phyloP scores from a whole-genome alignment of 2,888 invertebrate species.

The Nomada lathburiana region DNA sequence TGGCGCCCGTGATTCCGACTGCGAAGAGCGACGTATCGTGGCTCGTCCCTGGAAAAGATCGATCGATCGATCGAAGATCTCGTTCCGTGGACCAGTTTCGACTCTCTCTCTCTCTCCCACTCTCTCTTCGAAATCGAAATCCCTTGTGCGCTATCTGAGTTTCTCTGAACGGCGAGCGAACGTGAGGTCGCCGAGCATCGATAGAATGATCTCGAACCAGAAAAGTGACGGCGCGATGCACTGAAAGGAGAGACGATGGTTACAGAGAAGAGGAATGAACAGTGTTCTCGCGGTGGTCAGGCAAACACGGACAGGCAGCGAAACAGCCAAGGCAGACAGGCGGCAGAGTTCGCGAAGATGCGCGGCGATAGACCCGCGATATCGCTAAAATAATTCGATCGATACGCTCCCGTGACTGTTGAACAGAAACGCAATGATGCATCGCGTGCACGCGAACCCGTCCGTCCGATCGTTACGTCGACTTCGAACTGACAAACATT shows the following conservation, averaged over 20 bases:
- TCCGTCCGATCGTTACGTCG: neutral
- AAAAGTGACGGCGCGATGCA: conserved; percentile 62
- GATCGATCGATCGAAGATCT: neutral
- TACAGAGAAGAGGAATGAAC: conserved; percentile 28
- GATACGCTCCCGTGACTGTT: neutral
- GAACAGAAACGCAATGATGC: neutral
- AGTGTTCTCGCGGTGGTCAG: conserved; percentile 57
- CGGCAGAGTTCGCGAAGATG: conserved; percentile 44
- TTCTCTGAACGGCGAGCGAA: conserved; percentile 49
- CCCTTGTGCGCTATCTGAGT: conserved; percentile 12
- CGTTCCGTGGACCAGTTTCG: neutral
- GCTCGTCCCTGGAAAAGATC: neutral
- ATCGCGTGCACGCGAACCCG: neutral
- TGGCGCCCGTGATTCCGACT: neutral
- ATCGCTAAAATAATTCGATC: neutral
- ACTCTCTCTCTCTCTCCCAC: too few species aligned
- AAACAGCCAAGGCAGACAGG: conserved; percentile 67
- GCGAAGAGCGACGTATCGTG: conserved; percentile 1
- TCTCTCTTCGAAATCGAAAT: neutral
- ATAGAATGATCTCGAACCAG: conserved; percentile 26
- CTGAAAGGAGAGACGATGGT: neutral
- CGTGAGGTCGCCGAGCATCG: conserved; percentile 28
- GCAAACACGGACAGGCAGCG: conserved; percentile 68
- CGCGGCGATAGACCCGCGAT: neutral
- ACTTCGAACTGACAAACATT: too few species aligned